A percentile compares a stretch with the other conserved stretches of the same genome.
phyloP scores from a whole-genome alignment of 2,113 vertebrate genomes.

The Larimichthys polyactis region DNA sequence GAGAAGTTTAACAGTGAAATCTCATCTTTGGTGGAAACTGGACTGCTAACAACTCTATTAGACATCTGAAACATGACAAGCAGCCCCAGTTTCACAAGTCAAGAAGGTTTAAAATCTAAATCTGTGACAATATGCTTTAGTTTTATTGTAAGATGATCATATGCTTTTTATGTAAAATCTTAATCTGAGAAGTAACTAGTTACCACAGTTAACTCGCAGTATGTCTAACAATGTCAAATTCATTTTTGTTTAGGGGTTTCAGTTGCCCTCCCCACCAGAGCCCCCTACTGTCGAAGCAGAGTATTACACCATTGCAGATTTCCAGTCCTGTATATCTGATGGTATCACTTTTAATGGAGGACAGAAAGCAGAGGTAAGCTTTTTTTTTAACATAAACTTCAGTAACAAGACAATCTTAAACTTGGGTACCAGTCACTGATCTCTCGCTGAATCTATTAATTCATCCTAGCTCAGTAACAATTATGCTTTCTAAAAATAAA shows the following conservation, averaged over 20 bases:
- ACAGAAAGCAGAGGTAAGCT: conserved; percentile 97
- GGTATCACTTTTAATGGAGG: conserved; percentile 99
- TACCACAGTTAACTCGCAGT: not conserved
- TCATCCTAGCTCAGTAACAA: not conserved
- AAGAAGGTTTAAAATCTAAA: not conserved
- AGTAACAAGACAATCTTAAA: not conserved
- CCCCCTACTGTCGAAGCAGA: conserved; percentile 98
- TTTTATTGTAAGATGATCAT: not conserved
- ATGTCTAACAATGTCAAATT: not conserved
- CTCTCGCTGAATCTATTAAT: not conserved
- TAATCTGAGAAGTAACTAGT: not conserved
- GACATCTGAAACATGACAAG: not conserved
- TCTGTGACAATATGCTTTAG: not conserved
- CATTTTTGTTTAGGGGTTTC: conserved; percentile 89
- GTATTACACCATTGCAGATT: conserved; percentile 99
- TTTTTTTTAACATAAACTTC: not conserved
- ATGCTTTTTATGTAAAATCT: not conserved
- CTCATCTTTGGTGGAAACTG: not conserved
- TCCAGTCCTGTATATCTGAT: conserved; percentile 98
- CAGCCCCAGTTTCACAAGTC: not conserved
- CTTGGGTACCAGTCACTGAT: not conserved
- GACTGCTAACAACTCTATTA: not conserved
- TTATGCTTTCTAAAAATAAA: not conserved
- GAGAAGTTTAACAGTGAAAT: not conserved
- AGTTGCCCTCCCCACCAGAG: conserved; percentile 97